Evolutionary conservation across 2,113 vertebrate species (phyloP).

Genomic region (Pseudorectes ferrugineus): DNA sequence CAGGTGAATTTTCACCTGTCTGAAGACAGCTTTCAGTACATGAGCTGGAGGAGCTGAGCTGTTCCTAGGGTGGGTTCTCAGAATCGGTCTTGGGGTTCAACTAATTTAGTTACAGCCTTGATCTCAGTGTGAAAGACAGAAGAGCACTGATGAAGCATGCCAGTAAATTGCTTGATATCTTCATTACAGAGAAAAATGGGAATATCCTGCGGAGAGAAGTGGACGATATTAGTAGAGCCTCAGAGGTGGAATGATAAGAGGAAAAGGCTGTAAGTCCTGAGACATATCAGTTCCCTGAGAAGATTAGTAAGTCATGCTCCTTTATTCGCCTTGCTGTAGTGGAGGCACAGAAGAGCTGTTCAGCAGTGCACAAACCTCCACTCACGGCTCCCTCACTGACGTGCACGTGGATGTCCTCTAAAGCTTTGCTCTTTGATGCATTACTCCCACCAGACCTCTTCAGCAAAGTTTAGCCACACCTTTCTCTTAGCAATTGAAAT

Average conservation of each 20-base stretch:
- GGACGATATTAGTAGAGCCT: accelerated
- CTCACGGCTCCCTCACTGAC: not conserved
- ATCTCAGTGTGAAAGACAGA: not conserved
- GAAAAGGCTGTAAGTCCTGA: not conserved
- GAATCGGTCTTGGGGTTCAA: not conserved
- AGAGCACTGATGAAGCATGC: not conserved
- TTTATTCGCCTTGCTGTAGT: not conserved
- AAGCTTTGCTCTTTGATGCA: not conserved
- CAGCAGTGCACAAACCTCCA: not conserved
- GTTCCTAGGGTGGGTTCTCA: not conserved
- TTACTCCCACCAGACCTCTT: not conserved
- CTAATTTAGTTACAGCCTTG: not conserved
- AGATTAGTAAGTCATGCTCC: not conserved
- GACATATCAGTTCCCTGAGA: not conserved
- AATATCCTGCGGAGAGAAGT: not conserved
- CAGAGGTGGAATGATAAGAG: not conserved
- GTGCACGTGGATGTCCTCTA: accelerated
- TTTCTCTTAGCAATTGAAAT: not conserved
- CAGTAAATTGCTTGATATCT: not conserved
- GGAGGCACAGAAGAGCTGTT: not conserved
- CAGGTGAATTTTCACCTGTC: not conserved
- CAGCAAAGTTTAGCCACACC: not conserved
- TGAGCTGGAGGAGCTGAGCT: not conserved
- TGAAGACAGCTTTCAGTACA: not conserved
- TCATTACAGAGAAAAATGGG: not conserved